phyloP scores from a whole-genome alignment of 2,113 vertebrate genomes.

The Bettongia penicillata region DNA sequence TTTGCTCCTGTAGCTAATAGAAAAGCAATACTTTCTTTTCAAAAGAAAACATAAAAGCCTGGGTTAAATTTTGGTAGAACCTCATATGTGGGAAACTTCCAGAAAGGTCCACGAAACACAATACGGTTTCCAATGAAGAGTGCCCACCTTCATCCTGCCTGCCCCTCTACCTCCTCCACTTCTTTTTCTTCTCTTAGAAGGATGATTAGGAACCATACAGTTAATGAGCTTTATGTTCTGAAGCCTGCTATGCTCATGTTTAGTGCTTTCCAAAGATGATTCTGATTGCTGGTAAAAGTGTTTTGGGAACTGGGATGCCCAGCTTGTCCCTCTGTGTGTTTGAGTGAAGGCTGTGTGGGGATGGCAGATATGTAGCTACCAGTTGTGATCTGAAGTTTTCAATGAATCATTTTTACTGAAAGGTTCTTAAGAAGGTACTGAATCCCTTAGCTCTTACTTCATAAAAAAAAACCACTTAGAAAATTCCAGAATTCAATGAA shows the following conservation, averaged over 20 bases:
- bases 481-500: background rate
- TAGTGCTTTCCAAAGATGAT: background rate
- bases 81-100: background rate
- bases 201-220: background rate
- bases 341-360: background rate
- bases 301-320: background rate
- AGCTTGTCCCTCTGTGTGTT: background rate
- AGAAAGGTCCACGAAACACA: background rate
- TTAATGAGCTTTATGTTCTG: background rate
- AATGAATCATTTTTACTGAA: background rate
- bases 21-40: background rate
- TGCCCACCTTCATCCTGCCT: too few relatives aligned
- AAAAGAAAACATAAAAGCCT: background rate
- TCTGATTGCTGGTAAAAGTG: background rate
- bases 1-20: background rate
- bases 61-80: background rate
- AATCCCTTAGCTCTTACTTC: background rate
- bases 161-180: background rate
- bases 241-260: rapidly evolving
- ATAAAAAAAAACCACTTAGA: background rate
- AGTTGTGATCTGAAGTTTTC: background rate
- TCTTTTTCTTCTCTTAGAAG: background rate
- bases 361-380: background rate
- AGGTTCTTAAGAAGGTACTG: background rate
- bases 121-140: too few relatives aligned